phyloP scores from a whole-genome alignment of 1,140 invertebrate genomes.

The Thereuonema tuberculata region DNA sequence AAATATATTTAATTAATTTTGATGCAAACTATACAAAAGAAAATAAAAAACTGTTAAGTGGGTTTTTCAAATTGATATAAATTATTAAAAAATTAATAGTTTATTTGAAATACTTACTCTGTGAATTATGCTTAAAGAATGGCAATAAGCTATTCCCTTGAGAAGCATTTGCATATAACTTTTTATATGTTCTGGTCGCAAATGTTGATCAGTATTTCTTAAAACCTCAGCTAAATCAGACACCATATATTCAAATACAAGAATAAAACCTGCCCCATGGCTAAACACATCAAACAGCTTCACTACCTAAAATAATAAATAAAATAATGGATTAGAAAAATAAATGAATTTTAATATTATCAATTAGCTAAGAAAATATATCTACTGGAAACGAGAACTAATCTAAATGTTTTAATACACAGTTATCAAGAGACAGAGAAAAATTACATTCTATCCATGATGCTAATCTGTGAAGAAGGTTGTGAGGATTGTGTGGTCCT shows the following conservation, averaged over 20 bases:
- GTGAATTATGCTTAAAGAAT: conserved; percentile 85
- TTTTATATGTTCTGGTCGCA: conserved; percentile 64
- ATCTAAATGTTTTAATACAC: no score
- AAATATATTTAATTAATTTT: no score
- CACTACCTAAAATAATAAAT: conserved; percentile 50
- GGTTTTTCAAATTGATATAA: no score
- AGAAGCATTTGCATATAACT: conserved; percentile 82
- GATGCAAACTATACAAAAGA: no score
- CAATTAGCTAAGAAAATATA: no score
- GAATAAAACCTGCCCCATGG: conserved; percentile 66
- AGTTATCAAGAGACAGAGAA: no score
- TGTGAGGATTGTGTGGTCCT: no score
- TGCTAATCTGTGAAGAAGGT: no score
- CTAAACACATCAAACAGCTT: conserved; percentile 81
- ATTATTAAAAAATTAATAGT: no score
- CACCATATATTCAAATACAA: conserved; percentile 89
- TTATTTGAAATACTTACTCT: conserved; percentile 62
- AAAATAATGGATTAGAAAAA: background rate
- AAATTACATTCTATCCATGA: no score
- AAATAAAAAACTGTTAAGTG: no score
- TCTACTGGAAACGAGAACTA: no score
- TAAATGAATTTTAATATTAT: background rate
- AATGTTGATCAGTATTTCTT: conserved; percentile 51
- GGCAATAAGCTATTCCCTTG: conserved; percentile 76
- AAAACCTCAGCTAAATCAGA: conserved; percentile 79